Conservation (phyloP, 2,797 vertebrate genomes). For the Clamator glandarius region DNA sequence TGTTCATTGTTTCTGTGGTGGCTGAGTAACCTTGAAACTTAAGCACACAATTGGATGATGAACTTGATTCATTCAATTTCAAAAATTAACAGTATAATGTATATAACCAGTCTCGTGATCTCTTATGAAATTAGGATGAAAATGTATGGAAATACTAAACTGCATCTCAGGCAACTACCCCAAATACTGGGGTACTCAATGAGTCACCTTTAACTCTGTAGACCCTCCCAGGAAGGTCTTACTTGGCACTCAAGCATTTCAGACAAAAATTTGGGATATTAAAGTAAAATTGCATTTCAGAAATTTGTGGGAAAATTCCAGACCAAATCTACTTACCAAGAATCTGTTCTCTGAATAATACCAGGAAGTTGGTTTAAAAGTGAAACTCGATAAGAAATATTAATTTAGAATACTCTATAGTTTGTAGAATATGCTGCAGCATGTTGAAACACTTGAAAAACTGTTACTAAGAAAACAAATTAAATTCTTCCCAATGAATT, state of each 20-base stretch:
- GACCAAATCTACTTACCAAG: not conserved
- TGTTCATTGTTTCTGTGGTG: not conserved
- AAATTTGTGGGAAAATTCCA: not conserved
- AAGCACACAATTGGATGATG: not conserved
- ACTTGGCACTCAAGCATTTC: not conserved
- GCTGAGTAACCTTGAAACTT: conserved; percentile 5
- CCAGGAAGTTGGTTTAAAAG: conserved; percentile 16
- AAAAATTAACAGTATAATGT: conserved; percentile 10
- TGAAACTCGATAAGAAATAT: not conserved
- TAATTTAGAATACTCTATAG: not conserved
- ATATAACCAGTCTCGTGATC: not conserved
- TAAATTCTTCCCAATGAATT: not conserved
- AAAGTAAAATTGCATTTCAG: not conserved
- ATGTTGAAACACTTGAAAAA: conserved; percentile 5
- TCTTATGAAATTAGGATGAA: not conserved
- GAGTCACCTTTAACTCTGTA: not conserved
- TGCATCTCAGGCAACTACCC: not conserved
- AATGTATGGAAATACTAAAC: not conserved
- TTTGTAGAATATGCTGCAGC: not conserved
- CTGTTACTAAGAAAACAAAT: not conserved
- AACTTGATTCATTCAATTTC: not conserved
- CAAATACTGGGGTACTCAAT: not conserved
- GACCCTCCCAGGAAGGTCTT: not conserved
- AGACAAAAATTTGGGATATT: not conserved
- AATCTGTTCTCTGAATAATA: not conserved